Percentiles rank a stretch among this genome's conserved stretches.
phyloP scores from a whole-genome alignment of 2,888 invertebrate species.

The Epinotia brunnichana region DNA sequence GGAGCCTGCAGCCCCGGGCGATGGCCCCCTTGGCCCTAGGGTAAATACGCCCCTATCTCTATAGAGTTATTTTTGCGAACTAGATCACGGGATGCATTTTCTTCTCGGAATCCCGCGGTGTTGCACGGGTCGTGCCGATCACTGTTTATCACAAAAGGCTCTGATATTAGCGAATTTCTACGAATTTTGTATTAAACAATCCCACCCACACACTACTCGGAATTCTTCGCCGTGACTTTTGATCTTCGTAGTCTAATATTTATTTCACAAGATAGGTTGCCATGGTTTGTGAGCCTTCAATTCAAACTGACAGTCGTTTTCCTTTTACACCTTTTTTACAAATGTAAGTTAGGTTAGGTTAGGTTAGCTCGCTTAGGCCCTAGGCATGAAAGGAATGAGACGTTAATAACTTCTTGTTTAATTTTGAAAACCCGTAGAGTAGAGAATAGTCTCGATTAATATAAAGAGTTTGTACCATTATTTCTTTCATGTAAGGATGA shows the following conservation, averaged over 20 bases:
- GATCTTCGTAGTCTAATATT: conserved; percentile 33
- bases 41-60: too few relatives aligned
- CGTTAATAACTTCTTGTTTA: not conserved
- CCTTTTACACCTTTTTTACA: not conserved
- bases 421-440: too few relatives aligned
- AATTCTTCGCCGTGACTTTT: conserved; percentile 20
- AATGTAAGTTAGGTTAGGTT: not conserved
- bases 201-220: conserved; percentile 3
- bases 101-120: too few relatives aligned
- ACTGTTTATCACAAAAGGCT: conserved; percentile 1
- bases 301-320: not conserved
- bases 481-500: not conserved
- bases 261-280: conserved; percentile 25
- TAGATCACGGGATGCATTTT: too few relatives aligned
- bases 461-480: not conserved
- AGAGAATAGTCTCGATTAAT: too few relatives aligned
- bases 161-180: conserved; percentile 9
- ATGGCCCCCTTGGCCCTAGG: too few relatives aligned
- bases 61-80: too few relatives aligned
- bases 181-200: conserved; percentile 18
- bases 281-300: conserved; percentile 6
- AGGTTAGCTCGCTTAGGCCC: too few relatives aligned
- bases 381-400: not conserved
- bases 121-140: too few relatives aligned
- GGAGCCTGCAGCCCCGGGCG: too few relatives aligned